These are phyloP conservation scores for Serranus cabrilla DNA, from an alignment of 2,797 vertebrate genomes.

Conservation along the genomic window DNA sequence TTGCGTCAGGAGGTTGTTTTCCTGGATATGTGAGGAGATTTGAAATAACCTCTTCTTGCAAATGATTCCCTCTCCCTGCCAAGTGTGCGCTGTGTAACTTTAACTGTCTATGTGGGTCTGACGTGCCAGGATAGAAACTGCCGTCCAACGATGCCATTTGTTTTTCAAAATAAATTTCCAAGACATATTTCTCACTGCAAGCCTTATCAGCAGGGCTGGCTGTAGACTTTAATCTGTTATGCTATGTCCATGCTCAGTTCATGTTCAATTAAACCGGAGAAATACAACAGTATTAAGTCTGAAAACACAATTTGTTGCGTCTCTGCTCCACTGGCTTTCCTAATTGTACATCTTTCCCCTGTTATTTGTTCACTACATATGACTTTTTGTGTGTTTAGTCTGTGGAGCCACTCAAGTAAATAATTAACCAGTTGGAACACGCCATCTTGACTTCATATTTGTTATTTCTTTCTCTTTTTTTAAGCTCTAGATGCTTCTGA, in stretches of 20 bases:
- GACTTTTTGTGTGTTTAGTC: slow-evolving; percentile 67
- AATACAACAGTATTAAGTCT: slow-evolving; percentile 67
- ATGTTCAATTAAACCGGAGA: slow-evolving; percentile 75
- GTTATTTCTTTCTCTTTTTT: neutral
- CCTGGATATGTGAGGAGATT: slow-evolving; percentile 66
- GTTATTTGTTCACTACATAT: slow-evolving; percentile 69
- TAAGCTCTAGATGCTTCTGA: slow-evolving; percentile 9
- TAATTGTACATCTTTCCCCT: slow-evolving; percentile 77
- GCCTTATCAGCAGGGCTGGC: slow-evolving; percentile 1
- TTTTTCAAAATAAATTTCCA: slow-evolving; percentile 42
- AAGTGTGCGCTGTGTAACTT: slow-evolving; percentile 45
- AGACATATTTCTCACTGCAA: neutral
- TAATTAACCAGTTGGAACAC: slow-evolving; percentile 64
- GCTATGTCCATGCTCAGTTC: slow-evolving; percentile 54
- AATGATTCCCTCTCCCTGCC: slow-evolving; percentile 50
- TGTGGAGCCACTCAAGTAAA: slow-evolving; percentile 60
- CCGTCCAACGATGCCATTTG: slow-evolving; percentile 13
- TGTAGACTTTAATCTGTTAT: slow-evolving; percentile 45
- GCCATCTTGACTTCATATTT: slow-evolving; percentile 30
- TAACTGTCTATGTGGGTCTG: slow-evolving; percentile 20
- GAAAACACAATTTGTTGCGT: slow-evolving; percentile 78
- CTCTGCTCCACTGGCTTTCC: slow-evolving; percentile 68
- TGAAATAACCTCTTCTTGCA: slow-evolving; percentile 53
- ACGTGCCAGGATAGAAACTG: slow-evolving; percentile 16
- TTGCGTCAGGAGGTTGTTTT: slow-evolving; percentile 53